These are phyloP conservation scores for Fundulus diaphanus DNA, from an alignment of 2,797 vertebrate species.

Conservation along the genomic window DNA sequence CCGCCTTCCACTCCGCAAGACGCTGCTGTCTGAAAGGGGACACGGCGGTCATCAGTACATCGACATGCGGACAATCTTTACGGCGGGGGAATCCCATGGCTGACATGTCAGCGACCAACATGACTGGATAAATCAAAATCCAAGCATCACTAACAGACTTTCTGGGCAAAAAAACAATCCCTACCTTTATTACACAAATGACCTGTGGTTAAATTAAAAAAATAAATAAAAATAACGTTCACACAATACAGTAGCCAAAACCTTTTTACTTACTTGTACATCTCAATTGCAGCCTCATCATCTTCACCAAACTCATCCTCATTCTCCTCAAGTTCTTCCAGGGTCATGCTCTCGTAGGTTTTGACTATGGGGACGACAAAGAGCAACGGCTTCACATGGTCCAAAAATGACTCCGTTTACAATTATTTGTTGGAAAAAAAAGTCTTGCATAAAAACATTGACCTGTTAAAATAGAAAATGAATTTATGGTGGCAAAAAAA, in stretches of 20 bases:
- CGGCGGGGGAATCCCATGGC: background rate
- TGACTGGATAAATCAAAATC: background rate
- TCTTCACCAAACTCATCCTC: conserved; percentile 97
- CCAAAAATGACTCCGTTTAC: background rate
- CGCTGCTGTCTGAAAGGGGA: conserved; percentile 85
- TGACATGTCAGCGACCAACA: background rate
- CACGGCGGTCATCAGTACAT: background rate
- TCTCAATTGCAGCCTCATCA: conserved; percentile 93
- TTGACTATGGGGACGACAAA: conserved; percentile 83
- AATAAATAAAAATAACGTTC: too few relatives aligned
- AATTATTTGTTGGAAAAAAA: background rate
- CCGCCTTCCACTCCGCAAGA: conserved; percentile 92
- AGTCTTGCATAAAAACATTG: background rate
- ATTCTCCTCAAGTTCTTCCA: conserved; percentile 94
- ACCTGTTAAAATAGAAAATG: background rate
- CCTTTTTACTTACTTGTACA: conserved; percentile 88
- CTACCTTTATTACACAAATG: background rate
- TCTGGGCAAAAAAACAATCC: too few relatives aligned
- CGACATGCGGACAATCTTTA: background rate
- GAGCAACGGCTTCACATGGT: too few relatives aligned
- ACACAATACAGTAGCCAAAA: too few relatives aligned
- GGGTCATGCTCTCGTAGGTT: conserved; percentile 94
- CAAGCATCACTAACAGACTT: background rate
- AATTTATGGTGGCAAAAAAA: background rate
- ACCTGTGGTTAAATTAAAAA: too few relatives aligned